A percentile compares a stretch with the other conserved stretches of the same genome.
These are phyloP conservation scores for Phengaris arion DNA, from an alignment of 2,888 invertebrate genomes.

Conservation along the genomic window DNA sequence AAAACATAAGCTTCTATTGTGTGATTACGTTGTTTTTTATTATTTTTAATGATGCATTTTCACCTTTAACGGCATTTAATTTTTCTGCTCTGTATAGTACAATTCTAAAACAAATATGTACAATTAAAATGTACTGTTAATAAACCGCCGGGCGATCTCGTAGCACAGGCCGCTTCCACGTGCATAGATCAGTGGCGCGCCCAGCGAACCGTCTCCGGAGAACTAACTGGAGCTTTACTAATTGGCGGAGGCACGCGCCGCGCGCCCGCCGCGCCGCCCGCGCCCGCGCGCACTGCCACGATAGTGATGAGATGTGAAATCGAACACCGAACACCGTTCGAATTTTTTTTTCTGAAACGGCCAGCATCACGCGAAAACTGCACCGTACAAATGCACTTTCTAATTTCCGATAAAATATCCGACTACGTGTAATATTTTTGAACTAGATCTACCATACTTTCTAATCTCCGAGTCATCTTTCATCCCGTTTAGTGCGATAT, in stretches of 20 bases:
- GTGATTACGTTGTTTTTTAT: background rate
- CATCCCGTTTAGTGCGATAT: constrained; percentile 47
- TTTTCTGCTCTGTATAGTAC: constrained; percentile 19
- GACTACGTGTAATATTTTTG: constrained; percentile 39
- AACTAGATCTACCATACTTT: constrained; percentile 43
- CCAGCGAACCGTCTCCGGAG: constrained; percentile 67
- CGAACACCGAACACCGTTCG: constrained; percentile 62
- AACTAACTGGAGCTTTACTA: constrained; percentile 78
- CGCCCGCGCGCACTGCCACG: constrained; percentile 47
- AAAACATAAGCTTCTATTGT: background rate
- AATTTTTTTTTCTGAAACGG: constrained; percentile 54
- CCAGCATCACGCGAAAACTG: constrained; percentile 33
- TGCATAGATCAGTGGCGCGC: constrained; percentile 40
- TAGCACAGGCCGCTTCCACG: background rate
- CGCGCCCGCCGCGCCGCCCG: constrained; percentile 46
- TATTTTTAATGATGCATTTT: background rate
- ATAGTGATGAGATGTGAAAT: constrained; percentile 76
- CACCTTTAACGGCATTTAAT: background rate
- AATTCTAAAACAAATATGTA: background rate
- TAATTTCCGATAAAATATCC: constrained; percentile 30
- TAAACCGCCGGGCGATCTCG: background rate
- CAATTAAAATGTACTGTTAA: constrained; percentile 16
- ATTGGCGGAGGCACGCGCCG: constrained; percentile 76
- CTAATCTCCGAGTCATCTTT: constrained; percentile 43
- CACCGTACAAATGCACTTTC: constrained; percentile 28